These are phyloP conservation scores for Empidonax traillii DNA, from an alignment of 2,113 vertebrate species.

Conservation along the genomic window DNA sequence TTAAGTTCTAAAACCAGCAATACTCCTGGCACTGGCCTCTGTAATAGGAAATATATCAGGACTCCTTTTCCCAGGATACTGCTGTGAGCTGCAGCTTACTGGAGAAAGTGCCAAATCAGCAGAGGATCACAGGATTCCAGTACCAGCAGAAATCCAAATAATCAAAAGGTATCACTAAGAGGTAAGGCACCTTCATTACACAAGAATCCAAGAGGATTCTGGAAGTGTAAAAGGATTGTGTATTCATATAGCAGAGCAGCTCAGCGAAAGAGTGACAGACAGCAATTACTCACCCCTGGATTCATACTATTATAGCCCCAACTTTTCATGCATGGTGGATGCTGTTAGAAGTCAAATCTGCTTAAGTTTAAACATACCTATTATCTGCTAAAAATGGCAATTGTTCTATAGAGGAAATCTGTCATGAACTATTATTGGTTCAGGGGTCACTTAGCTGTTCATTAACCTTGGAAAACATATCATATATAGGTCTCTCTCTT, in stretches of 20 bases:
- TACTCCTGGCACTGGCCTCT: not conserved
- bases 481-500: not conserved
- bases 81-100: not conserved
- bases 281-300: not conserved
- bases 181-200: not conserved
- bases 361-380: not conserved
- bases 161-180: not conserved
- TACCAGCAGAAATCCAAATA: not conserved
- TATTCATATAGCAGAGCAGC: not conserved
- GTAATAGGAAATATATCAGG: not conserved
- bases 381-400: not conserved
- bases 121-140: not conserved
- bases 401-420: not conserved
- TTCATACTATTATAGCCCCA: not conserved
- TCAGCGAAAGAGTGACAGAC: not conserved
- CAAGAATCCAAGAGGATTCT: not conserved
- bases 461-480: not conserved
- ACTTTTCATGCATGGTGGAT: not conserved
- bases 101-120: not conserved
- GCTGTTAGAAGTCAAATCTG: not conserved
- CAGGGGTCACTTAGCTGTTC: not conserved
- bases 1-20: not conserved
- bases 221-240: not conserved
- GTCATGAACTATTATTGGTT: not conserved
- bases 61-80: not conserved